Base-by-base conservation (phyloP, 2,888 invertebrate species). In the Scaptomyza polygonia region DNA sequence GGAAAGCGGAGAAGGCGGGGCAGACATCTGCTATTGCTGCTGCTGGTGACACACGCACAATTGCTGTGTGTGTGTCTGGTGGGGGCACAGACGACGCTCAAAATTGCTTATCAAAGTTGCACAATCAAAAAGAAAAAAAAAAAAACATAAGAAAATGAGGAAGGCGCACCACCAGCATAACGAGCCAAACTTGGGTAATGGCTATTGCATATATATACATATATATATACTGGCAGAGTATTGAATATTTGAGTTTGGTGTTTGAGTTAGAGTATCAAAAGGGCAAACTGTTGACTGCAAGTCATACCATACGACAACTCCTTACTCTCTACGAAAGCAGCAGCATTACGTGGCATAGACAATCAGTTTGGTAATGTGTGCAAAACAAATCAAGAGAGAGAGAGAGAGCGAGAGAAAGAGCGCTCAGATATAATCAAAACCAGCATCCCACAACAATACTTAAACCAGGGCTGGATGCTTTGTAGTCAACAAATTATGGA, bases 41-140 rank as follows among this genome's bases (percentile, higher is more conserved):
- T 71, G 72, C 47, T 67, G 80, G 65, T 72, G 80, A 79, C 73
- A 86, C 86, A 86, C 68, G 61, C 86, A 83, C 84, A 77, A 63
- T 75, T 67, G 56, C 16, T 47, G 34, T 5, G n/a, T 5, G 34
- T n/a, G n/a, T 2, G 29, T 7, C 9, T 29, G 29, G 7, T 9
- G 59, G 55, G 34, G 59, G 16, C 39, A 39, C 55, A 56, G 56
- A 63, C 64, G 62, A 62, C 76, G 65, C 42, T 78, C 63, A 64
- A 79, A 79, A 82, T 86, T 79, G 77, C 82, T 86, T 83, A 83
- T 83, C 82, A 71, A 71, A 79, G 86, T 86, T 83, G 82, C 88
- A 86, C 82, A 88, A 83, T 83, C 82, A 54, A 53, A 81, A 71
- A n/a, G n/a, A 47, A 42, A 18, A 42, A 51, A 39, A 7, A 7